phyloP scores from a whole-genome alignment of 2,888 invertebrate species.

The Bimastos eiseni region DNA sequence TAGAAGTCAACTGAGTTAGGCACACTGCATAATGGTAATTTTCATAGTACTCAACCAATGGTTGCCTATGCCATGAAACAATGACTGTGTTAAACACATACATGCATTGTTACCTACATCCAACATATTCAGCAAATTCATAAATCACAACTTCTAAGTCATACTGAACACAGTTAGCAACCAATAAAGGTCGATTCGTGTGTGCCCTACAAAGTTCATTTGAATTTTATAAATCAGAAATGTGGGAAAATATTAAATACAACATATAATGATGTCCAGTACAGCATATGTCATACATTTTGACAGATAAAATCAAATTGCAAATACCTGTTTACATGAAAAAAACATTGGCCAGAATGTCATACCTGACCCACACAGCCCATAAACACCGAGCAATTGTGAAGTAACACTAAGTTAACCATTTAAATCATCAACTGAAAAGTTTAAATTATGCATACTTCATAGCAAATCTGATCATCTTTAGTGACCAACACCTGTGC shows the following conservation, averaged over 20 bases:
- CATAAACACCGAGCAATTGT: neutral
- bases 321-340: too few relatives aligned
- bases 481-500: neutral
- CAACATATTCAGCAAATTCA: too few relatives aligned
- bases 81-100: too few relatives aligned
- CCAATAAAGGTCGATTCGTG: neutral
- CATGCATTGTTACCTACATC: too few relatives aligned
- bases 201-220: neutral
- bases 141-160: too few relatives aligned
- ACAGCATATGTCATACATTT: neutral
- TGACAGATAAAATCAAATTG: too few relatives aligned
- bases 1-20: too few relatives aligned
- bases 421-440: neutral
- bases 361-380: neutral
- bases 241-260: neutral
- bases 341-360: neutral
- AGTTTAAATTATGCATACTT: neutral
- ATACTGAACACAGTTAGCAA: too few relatives aligned
- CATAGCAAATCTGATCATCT: constrained; percentile 3
- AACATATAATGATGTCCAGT: neutral
- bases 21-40: too few relatives aligned
- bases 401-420: neutral
- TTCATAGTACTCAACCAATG: too few relatives aligned
- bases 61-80: too few relatives aligned
- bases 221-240: neutral